These are phyloP conservation scores for Alethe castanea DNA, from an alignment of 2,113 vertebrate species.

Conservation along the genomic window DNA sequence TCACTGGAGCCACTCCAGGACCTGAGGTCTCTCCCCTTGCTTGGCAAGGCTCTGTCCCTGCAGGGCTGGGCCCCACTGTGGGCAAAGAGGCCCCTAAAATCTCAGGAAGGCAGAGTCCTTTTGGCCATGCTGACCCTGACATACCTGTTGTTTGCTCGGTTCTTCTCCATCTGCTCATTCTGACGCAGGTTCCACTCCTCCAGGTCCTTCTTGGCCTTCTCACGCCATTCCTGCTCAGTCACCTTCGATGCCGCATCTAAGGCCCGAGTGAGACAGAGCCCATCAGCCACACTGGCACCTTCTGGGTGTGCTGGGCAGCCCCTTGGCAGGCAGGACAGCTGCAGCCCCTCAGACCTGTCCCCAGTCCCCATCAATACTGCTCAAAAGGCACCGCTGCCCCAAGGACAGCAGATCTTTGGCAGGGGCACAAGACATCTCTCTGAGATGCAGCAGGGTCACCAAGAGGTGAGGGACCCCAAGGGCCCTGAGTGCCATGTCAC, in stretches of 20 bases:
- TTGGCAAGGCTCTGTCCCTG: background rate
- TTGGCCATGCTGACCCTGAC: accelerated
- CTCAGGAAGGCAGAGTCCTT: background rate
- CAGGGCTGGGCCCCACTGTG: background rate
- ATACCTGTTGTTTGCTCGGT: slow-evolving; percentile 94
- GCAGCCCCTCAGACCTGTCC: background rate
- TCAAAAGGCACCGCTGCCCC: background rate
- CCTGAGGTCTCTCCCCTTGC: background rate
- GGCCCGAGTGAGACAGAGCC: background rate
- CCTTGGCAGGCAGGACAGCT: background rate
- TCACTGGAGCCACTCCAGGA: accelerated
- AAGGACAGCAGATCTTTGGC: background rate
- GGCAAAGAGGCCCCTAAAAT: background rate
- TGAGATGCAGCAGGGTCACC: background rate
- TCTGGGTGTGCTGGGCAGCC: background rate
- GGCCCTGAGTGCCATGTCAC: accelerated
- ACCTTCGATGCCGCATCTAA: slow-evolving; percentile 89
- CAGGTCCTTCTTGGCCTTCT: slow-evolving; percentile 94
- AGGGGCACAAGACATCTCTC: accelerated
- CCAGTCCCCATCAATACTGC: background rate
- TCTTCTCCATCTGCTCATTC: slow-evolving; percentile 96
- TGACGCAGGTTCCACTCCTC: slow-evolving; percentile 97
- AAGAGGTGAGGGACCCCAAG: background rate
- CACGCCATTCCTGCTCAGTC: slow-evolving; percentile 90
- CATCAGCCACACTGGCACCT: background rate